Base-by-base conservation (phyloP, 2,797 vertebrate genomes). In the Ficedula albicollis region DNA sequence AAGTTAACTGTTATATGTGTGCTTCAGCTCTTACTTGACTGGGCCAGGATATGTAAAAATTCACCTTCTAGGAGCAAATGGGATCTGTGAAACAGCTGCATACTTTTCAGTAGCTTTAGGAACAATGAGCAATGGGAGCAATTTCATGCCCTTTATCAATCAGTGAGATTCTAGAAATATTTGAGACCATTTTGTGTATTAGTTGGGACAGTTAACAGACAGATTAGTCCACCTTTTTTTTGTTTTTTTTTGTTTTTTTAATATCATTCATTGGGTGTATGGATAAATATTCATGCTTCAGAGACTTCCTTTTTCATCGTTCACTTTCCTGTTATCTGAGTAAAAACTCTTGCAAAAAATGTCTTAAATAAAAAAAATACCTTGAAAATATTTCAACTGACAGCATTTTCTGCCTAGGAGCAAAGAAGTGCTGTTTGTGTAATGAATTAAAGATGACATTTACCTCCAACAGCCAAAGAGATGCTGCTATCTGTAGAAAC, bases 391-490 rank as follows among this genome's bases (percentile, higher is more conserved):
- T 75, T 77, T 70, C 13, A 8, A 5, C 72, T 83, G 56, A 58
- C 30, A 62, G 41, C 6, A 3, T 79, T 91, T 94, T 89, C 69
- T 80, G 23, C 38, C 72, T 77, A 80, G 66, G 49, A 90, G 90
- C 75, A 92, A 44, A 87, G 73, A 78, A 87, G 6, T 56, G 46
- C 32, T 93, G 39, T 75, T 96, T 90, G 62, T 39, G 95, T 96
- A 92, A 84, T 75, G 95, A 96, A 94, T 92, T 88, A 80, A 90
- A 92, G 82, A 69, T 86, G 23, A 46, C 68, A 22, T 93, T 92
- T 84, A 66, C 56, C 41, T 87, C 46, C 46, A 93, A 34, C 23
- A 46, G 43, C 89, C n/a, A 10, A 43, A 73, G 62, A 95, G 39
- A 66, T 80, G 54, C 62, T 84, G 12, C 90, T 95, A 38, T 94